Conservation (phyloP, 2,797 vertebrate species). For the Xiphophorus birchmanni region DNA sequence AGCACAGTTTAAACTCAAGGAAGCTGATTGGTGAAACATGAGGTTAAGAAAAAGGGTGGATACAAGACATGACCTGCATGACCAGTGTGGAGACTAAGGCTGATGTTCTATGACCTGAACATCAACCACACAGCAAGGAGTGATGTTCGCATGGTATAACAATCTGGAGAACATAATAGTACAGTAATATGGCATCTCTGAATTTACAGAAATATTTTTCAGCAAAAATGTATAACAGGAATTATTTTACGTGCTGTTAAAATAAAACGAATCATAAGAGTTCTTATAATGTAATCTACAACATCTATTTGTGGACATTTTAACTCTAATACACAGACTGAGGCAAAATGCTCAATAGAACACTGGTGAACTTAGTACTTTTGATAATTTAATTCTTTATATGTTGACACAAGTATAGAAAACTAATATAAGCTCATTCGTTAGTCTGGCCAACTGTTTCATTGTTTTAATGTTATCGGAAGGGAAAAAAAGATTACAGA, state of each 20-base stretch:
- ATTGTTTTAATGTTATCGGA: not conserved
- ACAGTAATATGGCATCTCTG: not conserved
- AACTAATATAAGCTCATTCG: not conserved
- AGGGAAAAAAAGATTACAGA: too few species aligned
- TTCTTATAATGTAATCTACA: not conserved
- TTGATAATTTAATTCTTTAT: not conserved
- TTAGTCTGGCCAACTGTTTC: not conserved
- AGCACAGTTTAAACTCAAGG: not conserved
- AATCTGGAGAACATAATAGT: not conserved
- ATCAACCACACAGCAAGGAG: not conserved
- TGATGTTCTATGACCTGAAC: slow-evolving; percentile 9
- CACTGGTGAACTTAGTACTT: not conserved
- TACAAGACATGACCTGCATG: slow-evolving; percentile 14
- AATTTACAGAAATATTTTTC: not conserved
- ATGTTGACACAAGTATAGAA: not conserved
- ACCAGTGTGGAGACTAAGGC: slow-evolving; percentile 22
- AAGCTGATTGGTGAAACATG: not conserved
- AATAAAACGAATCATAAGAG: not conserved
- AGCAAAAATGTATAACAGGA: not conserved
- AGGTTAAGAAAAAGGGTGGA: slow-evolving; percentile 13
- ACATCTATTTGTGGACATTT: not conserved
- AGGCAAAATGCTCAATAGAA: not conserved
- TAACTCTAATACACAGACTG: not conserved
- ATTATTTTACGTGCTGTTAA: not conserved
- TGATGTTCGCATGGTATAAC: not conserved